Percentiles rank a stretch among this genome's conserved stretches.
Conservation (phyloP, 2,888 invertebrate species). For the Leptura quadrifasciata region DNA sequence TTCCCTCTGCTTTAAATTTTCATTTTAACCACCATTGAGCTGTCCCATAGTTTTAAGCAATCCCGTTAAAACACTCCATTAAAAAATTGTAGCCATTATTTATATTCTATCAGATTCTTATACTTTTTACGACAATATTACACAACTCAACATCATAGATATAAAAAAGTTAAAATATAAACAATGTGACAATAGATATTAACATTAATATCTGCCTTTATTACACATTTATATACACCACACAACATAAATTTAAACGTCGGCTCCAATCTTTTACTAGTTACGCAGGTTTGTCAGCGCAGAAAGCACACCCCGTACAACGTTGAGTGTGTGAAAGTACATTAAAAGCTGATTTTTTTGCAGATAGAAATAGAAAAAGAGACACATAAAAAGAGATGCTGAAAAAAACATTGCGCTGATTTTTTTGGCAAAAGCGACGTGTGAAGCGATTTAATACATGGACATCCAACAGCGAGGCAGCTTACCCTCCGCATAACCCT, state of each 20-base stretch:
- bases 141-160: too few relatives aligned
- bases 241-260: background rate
- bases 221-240: background rate
- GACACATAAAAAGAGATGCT: slow-evolving; percentile 24
- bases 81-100: too few relatives aligned
- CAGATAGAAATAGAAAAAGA: slow-evolving; percentile 26
- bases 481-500: slow-evolving; percentile 88
- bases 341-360: slow-evolving; percentile 31
- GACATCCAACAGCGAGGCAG: slow-evolving; percentile 63
- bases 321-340: background rate
- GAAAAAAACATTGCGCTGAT: slow-evolving; percentile 14
- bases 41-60: too few relatives aligned
- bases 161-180: too few relatives aligned
- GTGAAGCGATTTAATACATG: slow-evolving; percentile 47
- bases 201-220: too few relatives aligned
- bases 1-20: too few relatives aligned
- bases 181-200: too few relatives aligned
- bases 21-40: too few relatives aligned
- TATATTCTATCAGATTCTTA: too few relatives aligned
- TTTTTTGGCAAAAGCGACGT: slow-evolving; percentile 35
- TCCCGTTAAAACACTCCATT: too few relatives aligned
- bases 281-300: background rate
- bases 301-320: slow-evolving; percentile 4
- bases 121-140: too few relatives aligned
- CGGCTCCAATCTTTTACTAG: background rate